These are phyloP conservation scores for Addax nasomaculatus DNA, from an alignment of 2,113 vertebrate genomes.

Conservation along the genomic window DNA sequence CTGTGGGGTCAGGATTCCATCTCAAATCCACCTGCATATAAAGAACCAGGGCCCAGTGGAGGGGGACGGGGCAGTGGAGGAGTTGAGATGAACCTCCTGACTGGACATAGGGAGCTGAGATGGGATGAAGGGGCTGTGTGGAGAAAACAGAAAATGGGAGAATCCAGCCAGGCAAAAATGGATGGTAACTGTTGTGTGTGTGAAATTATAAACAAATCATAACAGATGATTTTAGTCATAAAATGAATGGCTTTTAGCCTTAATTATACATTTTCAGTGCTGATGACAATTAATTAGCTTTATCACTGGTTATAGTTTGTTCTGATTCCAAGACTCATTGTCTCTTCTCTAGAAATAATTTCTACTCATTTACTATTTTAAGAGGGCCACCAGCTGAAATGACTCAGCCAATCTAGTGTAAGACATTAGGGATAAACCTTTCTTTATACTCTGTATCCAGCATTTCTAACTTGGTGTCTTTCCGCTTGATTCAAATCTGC, in stretches of 20 bases:
- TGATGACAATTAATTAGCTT: conserved; percentile 49
- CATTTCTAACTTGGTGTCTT: neutral
- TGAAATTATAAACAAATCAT: neutral
- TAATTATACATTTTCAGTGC: conserved; percentile 44
- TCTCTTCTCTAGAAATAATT: neutral
- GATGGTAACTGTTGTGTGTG: neutral
- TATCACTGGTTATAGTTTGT: conserved; percentile 33
- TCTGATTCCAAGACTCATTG: conserved; percentile 11
- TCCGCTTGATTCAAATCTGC: neutral
- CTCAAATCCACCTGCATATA: accelerated
- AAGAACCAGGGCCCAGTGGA: neutral
- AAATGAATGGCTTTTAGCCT: conserved; percentile 34
- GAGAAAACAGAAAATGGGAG: neutral
- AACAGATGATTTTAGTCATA: conserved; percentile 46
- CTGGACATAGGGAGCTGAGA: neutral
- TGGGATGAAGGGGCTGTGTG: neutral
- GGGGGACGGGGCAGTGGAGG: neutral
- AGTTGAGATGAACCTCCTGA: no score
- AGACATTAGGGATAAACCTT: neutral
- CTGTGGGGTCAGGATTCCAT: neutral
- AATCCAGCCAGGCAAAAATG: neutral
- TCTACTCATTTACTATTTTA: neutral
- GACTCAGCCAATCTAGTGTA: neutral
- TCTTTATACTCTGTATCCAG: neutral
- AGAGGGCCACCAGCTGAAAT: neutral